These are phyloP conservation scores for Artemia sinica DNA, from an alignment of 2,888 invertebrate species.

Conservation along the genomic window DNA sequence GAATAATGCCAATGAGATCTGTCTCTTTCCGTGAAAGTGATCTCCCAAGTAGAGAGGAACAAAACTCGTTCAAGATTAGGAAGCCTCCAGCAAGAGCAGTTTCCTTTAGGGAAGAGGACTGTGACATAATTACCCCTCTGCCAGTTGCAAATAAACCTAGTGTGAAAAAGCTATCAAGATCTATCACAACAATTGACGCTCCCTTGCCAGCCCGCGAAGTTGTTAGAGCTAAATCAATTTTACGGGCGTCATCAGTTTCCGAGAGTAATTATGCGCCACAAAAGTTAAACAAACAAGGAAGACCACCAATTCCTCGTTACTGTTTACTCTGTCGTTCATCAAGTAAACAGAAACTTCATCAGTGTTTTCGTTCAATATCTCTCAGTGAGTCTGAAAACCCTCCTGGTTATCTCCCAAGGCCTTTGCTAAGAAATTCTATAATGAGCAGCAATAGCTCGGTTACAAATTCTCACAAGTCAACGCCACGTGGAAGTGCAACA, in stretches of 20 bases:
- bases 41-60: not conserved
- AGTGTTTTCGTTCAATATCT: slow-evolving; percentile 10
- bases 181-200: not conserved
- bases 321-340: slow-evolving; percentile 7
- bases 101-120: not conserved
- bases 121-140: slow-evolving; percentile 10
- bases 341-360: slow-evolving; percentile 11
- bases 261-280: slow-evolving; percentile 13
- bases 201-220: not conserved
- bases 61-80: slow-evolving; percentile 1
- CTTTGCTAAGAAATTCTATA: not conserved
- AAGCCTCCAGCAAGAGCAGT: slow-evolving; percentile 3
- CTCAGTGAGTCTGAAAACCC: slow-evolving; percentile 8
- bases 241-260: slow-evolving; percentile 3
- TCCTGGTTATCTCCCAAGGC: not conserved
- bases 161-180: not conserved
- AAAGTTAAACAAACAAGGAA: slow-evolving; percentile 6
- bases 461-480: slow-evolving; percentile 1
- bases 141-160: slow-evolving; percentile 1
- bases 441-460: not conserved
- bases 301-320: not conserved
- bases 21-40: slow-evolving; percentile 22
- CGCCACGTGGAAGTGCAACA: slow-evolving; percentile 8
- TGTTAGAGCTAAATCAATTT: not conserved
- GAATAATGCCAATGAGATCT: slow-evolving; percentile 19